Percentiles rank a stretch among this genome's conserved stretches.
Conservation (phyloP, 2,113 vertebrate genomes). For the Hepsetus odoe region DNA sequence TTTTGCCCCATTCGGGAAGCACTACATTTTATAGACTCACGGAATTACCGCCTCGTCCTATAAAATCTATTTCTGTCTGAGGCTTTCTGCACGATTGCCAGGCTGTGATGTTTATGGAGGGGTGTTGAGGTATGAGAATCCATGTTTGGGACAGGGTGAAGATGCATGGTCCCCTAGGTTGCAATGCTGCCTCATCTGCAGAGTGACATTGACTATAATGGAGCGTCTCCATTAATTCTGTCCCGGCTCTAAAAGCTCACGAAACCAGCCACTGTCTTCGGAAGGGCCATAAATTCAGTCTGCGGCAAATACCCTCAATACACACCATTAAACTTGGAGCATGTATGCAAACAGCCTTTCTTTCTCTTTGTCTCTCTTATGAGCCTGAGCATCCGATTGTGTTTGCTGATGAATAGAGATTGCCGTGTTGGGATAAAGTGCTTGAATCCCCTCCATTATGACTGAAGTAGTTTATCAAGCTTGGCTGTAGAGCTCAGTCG, state of each 20-base stretch:
- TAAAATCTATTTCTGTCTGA: neutral
- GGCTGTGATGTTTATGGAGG: neutral
- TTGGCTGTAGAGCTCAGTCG: neutral
- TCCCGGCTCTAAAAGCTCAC: constrained; percentile 59
- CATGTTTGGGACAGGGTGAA: neutral
- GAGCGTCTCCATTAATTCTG: constrained; percentile 16
- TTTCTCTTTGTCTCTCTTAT: neutral
- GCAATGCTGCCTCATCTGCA: neutral
- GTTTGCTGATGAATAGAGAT: constrained; percentile 62
- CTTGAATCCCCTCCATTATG: constrained; percentile 62
- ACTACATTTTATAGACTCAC: neutral
- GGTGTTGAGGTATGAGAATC: neutral
- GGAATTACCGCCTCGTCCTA: neutral
- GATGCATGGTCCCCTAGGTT: neutral
- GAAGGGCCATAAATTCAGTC: constrained; percentile 60
- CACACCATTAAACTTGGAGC: neutral
- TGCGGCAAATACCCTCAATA: constrained; percentile 41
- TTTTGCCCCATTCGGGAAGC: too few relatives aligned
- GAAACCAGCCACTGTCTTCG: constrained; percentile 62
- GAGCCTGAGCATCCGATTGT: neutral
- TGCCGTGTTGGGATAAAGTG: constrained; percentile 54
- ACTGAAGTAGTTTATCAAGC: constrained; percentile 62
- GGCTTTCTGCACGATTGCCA: neutral
- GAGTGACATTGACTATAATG: constrained; percentile 14
- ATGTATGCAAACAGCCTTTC: neutral